Base-by-base conservation (phyloP, 2,113 vertebrate genomes). In the Oreochromis niloticus region DNA sequence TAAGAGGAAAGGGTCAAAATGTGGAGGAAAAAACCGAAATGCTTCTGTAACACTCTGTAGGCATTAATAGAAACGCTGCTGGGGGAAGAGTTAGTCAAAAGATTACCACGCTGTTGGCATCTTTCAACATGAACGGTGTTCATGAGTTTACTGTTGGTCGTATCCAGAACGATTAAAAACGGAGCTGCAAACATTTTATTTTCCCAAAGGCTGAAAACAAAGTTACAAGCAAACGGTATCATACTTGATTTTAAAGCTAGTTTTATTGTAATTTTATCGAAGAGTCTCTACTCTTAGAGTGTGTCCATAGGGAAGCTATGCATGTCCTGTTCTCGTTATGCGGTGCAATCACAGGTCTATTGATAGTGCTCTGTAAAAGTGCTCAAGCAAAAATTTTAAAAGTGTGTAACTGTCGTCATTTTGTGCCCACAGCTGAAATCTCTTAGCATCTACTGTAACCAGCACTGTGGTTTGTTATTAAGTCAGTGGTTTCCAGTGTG, bases 361-460 rank as follows among this genome's bases (percentile, higher is more conserved):
- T 95, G 96, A 95, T 96, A 95, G 96, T 97, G 96, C 95, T 96
- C 94, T 95, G 96, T 97, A 95, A 95, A 97, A 96, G 95, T 96
- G 96, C 95, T 96, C 93, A 96, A 95, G 96, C 96, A 94, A 93
- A 96, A 94, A 68, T 94, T 94, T 95, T 91, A 91, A 95, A 96
- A 94, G 93, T 95, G 94, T 96, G 93, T 95, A 95, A 95, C 94
- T 96, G 95, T 97, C 56, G 94, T 96, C 95, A 96, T 96, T 95
- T 95, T 95, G 96, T 97, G 96, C 94, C 93, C 96, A 96, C 94
- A 85, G 95, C 95, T 95, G 93, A 96, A 93, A 90, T 94, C 94
- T 95, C 94, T 97, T 95, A 95, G 95, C 96, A 94, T 97, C 95
- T 95, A 94, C 93, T 96, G 94, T 95, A 95, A 95, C 91, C 96